These are phyloP conservation scores for Urocolius indicus DNA, from an alignment of 2,113 vertebrate genomes.

Conservation along the genomic window DNA sequence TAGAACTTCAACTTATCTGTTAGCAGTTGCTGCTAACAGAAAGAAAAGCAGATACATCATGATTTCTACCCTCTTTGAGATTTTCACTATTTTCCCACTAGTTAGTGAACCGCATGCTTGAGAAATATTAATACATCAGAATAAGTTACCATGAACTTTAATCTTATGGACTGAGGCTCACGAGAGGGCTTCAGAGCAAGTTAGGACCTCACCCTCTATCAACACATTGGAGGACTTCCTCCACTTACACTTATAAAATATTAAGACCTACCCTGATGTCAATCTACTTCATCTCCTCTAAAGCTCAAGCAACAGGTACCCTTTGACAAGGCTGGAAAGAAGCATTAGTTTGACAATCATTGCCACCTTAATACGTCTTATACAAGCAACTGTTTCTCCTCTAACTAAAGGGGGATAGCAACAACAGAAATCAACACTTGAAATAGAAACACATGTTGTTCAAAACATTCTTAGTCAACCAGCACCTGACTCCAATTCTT, in stretches of 20 bases:
- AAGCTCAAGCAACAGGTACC: neutral
- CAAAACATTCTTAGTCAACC: neutral
- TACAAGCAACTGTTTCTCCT: neutral
- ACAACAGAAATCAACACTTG: neutral
- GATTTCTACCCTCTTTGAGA: neutral
- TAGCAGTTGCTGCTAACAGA: neutral
- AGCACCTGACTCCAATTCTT: neutral
- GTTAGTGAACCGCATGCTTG: neutral
- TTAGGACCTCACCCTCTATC: neutral
- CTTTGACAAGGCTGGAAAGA: neutral
- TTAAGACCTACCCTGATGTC: too few species aligned
- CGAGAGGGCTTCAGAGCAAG: neutral
- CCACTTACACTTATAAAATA: neutral
- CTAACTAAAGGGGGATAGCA: too few species aligned
- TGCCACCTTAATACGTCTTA: neutral
- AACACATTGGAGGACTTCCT: neutral
- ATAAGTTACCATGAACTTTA: constrained; percentile 54
- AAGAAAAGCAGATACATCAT: neutral
- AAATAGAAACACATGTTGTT: neutral
- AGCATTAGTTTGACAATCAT: neutral
- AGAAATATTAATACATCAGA: neutral
- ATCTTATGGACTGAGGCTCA: constrained; percentile 8
- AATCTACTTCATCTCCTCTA: neutral
- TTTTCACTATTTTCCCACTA: neutral
- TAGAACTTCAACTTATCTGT: neutral